Evolutionary conservation across 2,113 vertebrate genomes (phyloP), one percentile per base, ranked within the genome.

Genomic region (Coptodon bakossiorum): DNA sequence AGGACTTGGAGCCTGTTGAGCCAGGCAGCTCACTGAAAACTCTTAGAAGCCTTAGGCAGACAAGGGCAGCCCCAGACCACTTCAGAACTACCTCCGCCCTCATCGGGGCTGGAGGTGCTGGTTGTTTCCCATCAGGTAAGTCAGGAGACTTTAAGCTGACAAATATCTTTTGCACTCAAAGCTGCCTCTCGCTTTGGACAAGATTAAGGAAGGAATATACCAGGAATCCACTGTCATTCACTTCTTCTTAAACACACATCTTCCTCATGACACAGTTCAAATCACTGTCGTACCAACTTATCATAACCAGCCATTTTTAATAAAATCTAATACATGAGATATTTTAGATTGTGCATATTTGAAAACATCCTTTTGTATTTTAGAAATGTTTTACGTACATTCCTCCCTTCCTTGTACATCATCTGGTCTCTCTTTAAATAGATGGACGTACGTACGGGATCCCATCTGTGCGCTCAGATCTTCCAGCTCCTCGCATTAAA

Each of bases 31-130:
- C 90, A 50, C 90, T 92, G 84, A 97, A 96, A 83, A 96, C 86
- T 16, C n/a, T 95, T 6, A 93, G 93, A 92, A 95, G 80, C 0
- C 93, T 97, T 54, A 82, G 80, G 88, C 95, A 90, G 91, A 89
- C 91, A 40, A 89, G 11, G 29, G 90, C 90, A 6, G 90, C 87
- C 14, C 94, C 95, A 86, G 48, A 94, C 34, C 81, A 92, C 86
- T 98, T 97, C 82, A 82, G 53, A 54, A 98, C 97, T 88, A 92
- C 96, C 3, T 97, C 97, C 40, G 97, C 98, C 56, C 84, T 95
- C 63, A 97, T 98, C 38, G 95, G 86, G 27, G 95, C 96, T 1
- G 83, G 90, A 12, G 88, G 96, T 2, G 96, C 95, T 16, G 91
- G 83, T 40, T 61, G 68, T 8, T 59, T 92, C 43, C 8, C 94